phyloP scores from a whole-genome alignment of 2,888 invertebrate genomes.

The Rhopalosiphum nymphaeae region DNA sequence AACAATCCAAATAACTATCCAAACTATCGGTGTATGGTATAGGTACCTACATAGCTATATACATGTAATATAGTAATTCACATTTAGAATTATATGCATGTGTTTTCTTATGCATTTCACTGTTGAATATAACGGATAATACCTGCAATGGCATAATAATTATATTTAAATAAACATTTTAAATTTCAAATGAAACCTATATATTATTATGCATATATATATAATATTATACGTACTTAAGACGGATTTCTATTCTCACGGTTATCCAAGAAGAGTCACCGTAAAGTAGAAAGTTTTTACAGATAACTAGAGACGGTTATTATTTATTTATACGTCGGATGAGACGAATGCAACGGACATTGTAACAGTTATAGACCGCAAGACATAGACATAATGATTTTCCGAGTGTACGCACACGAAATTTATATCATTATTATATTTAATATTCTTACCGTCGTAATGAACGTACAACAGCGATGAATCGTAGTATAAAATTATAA shows the following conservation, averaged over 20 bases:
- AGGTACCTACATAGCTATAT: neutral
- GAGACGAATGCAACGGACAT: neutral
- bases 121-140: neutral
- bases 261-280: neutral
- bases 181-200: neutral
- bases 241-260: slow-evolving; percentile 13
- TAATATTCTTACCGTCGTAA: neutral
- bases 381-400: neutral
- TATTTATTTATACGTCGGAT: neutral
- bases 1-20: neutral
- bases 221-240: neutral
- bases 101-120: neutral
- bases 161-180: neutral
- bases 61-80: neutral
- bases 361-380: neutral
- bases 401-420: neutral
- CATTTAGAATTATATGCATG: neutral
- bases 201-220: neutral
- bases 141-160: neutral
- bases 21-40: neutral
- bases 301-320: neutral
- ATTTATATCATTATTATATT: neutral
- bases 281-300: slow-evolving; percentile 32
- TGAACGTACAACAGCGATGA: neutral
- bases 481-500: neutral